Evolutionary conservation across 2,797 vertebrate species (phyloP).

Genomic region (Falco cherrug): DNA sequence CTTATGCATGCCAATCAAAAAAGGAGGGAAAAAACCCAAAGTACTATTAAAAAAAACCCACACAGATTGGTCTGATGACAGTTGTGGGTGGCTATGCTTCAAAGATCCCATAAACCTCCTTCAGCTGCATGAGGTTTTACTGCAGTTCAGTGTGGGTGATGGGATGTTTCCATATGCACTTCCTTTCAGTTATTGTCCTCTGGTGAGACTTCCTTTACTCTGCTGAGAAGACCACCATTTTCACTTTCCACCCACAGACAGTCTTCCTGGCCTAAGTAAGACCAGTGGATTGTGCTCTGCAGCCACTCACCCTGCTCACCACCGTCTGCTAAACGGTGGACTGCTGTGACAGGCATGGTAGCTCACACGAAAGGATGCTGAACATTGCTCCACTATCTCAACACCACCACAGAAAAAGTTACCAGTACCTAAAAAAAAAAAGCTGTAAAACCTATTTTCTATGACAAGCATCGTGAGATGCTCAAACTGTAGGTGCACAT

Average conservation of each 20-base stretch:
- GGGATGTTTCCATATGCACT: slow-evolving; percentile 64
- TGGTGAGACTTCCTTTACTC: slow-evolving; percentile 49
- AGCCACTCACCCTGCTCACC: neutral
- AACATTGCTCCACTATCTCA: neutral
- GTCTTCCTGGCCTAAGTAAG: slow-evolving; percentile 23
- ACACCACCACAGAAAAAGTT: neutral
- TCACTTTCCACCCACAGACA: slow-evolving; percentile 20
- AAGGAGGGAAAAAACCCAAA: neutral
- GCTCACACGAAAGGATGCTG: neutral
- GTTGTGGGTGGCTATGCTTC: slow-evolving; percentile 67
- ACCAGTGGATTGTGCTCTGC: neutral
- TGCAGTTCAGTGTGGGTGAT: slow-evolving; percentile 13
- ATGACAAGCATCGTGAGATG: neutral
- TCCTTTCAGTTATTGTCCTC: slow-evolving; percentile 69
- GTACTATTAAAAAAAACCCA: neutral
- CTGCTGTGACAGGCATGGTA: neutral
- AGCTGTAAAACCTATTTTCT: neutral
- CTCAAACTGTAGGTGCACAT: neutral
- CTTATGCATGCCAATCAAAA: neutral
- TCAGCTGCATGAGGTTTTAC: slow-evolving; percentile 57
- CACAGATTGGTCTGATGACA: neutral
- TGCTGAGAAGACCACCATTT: neutral
- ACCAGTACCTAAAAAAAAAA: neutral
- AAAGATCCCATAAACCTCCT: slow-evolving; percentile 36
- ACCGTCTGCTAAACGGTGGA: neutral